Evolutionary conservation across 2,888 invertebrate species (phyloP).

Genomic region (Leptinotarsa haldemani): DNA sequence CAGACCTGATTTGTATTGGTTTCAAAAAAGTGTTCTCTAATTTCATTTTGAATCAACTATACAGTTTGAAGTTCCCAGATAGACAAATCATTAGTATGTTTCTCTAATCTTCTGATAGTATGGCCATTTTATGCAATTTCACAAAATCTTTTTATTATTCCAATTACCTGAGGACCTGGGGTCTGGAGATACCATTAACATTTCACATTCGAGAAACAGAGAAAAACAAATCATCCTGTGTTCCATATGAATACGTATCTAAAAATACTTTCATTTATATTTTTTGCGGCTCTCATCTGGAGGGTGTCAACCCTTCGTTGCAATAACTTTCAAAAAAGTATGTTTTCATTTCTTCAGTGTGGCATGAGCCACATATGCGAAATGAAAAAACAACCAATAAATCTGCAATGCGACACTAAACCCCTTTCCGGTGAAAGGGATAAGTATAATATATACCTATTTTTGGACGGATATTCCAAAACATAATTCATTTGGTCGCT

Average conservation of each 20-base stretch:
- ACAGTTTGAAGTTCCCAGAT: too few species aligned
- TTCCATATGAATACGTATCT: background rate
- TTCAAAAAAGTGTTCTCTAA: too few species aligned
- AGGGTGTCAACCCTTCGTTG: conserved; percentile 35
- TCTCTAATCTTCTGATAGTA: too few species aligned
- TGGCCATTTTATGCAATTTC: too few species aligned
- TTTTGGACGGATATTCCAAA: conserved; percentile 44
- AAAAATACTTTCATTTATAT: conserved; percentile 4
- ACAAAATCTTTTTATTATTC: too few species aligned
- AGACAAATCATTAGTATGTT: too few species aligned
- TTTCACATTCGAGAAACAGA: too few species aligned
- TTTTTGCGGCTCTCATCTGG: conserved; percentile 3
- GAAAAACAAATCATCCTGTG: background rate
- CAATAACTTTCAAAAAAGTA: conserved; percentile 28
- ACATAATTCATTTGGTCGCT: conserved; percentile 32
- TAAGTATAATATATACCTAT: conserved; percentile 42
- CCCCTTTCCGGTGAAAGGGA: conserved; percentile 50
- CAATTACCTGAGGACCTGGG: too few species aligned
- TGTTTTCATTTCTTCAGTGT: conserved; percentile 37
- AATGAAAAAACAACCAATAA: conserved; percentile 50
- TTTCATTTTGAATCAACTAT: too few species aligned
- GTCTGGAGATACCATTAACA: too few species aligned
- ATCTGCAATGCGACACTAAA: conserved; percentile 53
- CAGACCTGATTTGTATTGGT: too few species aligned
- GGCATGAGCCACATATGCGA: conserved; percentile 45